Percentiles rank a stretch among this genome's conserved stretches.
Conservation (phyloP, 2,888 invertebrate species). For the Drosophila mayaguana region DNA sequence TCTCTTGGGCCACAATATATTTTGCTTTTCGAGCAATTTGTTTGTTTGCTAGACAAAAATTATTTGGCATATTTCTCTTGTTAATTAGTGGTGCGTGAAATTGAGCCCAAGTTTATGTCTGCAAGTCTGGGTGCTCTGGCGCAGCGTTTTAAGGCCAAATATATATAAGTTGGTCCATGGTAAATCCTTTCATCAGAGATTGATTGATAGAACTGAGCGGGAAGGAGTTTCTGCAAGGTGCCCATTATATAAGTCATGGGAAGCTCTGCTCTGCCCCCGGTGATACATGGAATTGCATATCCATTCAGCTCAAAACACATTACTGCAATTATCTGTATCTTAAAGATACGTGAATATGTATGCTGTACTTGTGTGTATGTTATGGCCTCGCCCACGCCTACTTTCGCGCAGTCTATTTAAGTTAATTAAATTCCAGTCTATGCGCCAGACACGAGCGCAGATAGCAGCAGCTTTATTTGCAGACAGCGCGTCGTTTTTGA, state of each 20-base stretch:
- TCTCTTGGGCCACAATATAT: constrained; percentile 38
- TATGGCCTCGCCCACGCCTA: constrained; percentile 28
- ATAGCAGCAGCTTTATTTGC: constrained; percentile 72
- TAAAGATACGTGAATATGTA: constrained; percentile 32
- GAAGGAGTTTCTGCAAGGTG: background rate
- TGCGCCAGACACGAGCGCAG: constrained; percentile 59
- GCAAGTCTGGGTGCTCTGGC: background rate
- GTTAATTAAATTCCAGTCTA: constrained; percentile 78
- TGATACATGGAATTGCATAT: constrained; percentile 17
- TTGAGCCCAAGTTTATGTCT: constrained; percentile 44
- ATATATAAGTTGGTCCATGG: background rate
- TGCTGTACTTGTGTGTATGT: background rate
- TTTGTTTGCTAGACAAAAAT: constrained; percentile 65
- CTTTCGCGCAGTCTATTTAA: constrained; percentile 69
- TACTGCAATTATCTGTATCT: constrained; percentile 40
- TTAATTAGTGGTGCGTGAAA: constrained; percentile 81
- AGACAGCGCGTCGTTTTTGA: constrained; percentile 65
- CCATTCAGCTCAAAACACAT: constrained; percentile 15
- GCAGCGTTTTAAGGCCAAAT: background rate
- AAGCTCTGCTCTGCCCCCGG: background rate
- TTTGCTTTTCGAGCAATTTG: constrained; percentile 65
- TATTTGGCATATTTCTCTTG: constrained; percentile 76
- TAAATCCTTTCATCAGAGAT: background rate
- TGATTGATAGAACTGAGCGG: background rate
- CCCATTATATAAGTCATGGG: background rate